phyloP scores from a whole-genome alignment of 1,140 invertebrate genomes.

The Zaprionus tsacasi region DNA sequence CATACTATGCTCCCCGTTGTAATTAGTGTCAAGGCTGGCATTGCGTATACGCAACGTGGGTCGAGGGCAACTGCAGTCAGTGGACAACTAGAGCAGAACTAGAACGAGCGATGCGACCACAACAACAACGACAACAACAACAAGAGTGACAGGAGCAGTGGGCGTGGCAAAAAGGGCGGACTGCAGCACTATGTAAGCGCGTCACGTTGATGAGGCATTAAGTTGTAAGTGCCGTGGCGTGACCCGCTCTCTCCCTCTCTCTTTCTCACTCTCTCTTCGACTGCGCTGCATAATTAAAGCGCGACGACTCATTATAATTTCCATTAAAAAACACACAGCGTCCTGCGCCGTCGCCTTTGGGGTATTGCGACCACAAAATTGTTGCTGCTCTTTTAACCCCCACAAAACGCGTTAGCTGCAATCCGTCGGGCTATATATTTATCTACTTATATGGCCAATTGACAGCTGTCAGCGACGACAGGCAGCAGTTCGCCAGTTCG shows the following conservation, averaged over 20 bases:
- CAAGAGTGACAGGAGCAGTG: neutral
- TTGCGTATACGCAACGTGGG: conserved; percentile 49
- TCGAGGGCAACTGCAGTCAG: conserved; percentile 15
- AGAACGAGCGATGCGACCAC: neutral
- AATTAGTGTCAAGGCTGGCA: conserved; percentile 74
- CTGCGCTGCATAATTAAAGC: conserved; percentile 73
- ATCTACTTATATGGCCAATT: conserved; percentile 42
- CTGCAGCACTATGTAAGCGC: conserved; percentile 45
- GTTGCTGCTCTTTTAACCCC: neutral
- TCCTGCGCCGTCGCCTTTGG: conserved; percentile 11
- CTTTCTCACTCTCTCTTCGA: no score
- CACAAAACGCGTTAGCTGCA: conserved; percentile 3
- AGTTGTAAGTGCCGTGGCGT: conserved; percentile 70
- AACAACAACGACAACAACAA: neutral
- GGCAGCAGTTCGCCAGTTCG: conserved; percentile 24
- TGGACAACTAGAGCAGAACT: conserved; percentile 9
- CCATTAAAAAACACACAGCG: conserved; percentile 74
- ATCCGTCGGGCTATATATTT: conserved; percentile 24
- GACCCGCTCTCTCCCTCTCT: conserved; percentile 6
- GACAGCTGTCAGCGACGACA: conserved; percentile 60
- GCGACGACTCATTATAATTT: conserved; percentile 75
- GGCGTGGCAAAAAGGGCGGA: conserved; percentile 12
- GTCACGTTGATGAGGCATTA: conserved; percentile 75
- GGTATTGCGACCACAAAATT: conserved; percentile 30
- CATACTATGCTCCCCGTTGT: conserved; percentile 21